Evolutionary conservation across 2,113 vertebrate genomes (phyloP), one percentile per base, ranked within the genome.

Genomic region (Dipodomys merriami): DNA sequence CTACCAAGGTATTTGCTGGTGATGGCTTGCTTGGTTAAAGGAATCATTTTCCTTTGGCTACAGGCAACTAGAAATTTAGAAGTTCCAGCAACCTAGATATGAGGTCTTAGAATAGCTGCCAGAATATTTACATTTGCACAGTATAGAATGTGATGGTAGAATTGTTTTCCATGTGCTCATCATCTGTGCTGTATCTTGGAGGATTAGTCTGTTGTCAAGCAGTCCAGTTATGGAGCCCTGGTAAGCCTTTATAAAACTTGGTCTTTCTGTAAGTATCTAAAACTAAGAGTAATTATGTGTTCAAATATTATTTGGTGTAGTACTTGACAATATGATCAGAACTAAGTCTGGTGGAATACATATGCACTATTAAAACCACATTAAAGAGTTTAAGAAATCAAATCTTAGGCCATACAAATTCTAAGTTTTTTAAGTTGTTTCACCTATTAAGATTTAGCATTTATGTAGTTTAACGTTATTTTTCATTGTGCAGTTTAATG

Each of bases 231-330:
- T 33, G 25, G 35, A 20, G 13, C 23, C 39, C 72, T 49, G 7
- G 44, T 57, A 57, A 30, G 22, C 44, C 62, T 95, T 76, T n/a
- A 76, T n/a, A 39, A 39, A 39, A 39, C 39, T 39, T 39, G 44
- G 62, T 11, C 68, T 91, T 94, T 91, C 73, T 91, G 35, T 87
- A 60, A 78, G 49, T 91, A 79, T 86, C 77, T 72, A 65, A 71
- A 72, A 80, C 62, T 4, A 82, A 88, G 53, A 64, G 35, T 49
- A 83, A 49, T 80, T 27, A 57, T 35, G 22, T 83, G 88, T 74
- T 79, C 77, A 83, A 25, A 86, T 89, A 60, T 88, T 62, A 23
- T 65, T 79, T 86, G 68, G 20, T 57, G 4, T 10, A 86, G 39
- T 39, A 10, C 68, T 90, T 93, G 72, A 60, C 88, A 77, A 78